These are phyloP conservation scores for Zele albiditarsus DNA, from an alignment of 2,888 invertebrate genomes.

Conservation along the genomic window DNA sequence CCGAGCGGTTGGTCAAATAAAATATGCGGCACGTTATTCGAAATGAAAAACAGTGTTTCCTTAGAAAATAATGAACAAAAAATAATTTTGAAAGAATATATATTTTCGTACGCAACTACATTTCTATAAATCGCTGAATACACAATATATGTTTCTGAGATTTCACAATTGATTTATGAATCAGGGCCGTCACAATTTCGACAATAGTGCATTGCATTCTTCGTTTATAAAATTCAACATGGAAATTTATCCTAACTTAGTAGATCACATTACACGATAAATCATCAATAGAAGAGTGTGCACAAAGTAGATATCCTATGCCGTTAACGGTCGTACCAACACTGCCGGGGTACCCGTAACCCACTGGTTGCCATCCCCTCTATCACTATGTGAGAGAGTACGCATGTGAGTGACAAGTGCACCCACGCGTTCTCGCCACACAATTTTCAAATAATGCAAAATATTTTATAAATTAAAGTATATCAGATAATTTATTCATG, in stretches of 20 bases:
- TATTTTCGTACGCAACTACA: neutral
- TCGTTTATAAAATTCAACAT: neutral
- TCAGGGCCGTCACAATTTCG: neutral
- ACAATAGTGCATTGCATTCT: neutral
- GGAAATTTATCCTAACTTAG: neutral
- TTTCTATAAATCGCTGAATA: neutral
- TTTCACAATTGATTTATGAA: neutral
- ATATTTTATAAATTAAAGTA: neutral
- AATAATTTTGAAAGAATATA: neutral
- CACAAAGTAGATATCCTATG: slow-evolving; percentile 38
- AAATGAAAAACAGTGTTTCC: neutral
- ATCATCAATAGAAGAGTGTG: neutral
- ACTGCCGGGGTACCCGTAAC: slow-evolving; percentile 57
- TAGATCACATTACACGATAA: neutral
- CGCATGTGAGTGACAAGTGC: slow-evolving; percentile 34
- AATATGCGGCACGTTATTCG: neutral
- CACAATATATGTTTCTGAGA: neutral
- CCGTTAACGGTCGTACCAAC: slow-evolving; percentile 58
- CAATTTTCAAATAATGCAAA: neutral
- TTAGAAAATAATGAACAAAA: neutral
- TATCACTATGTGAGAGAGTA: slow-evolving; percentile 17
- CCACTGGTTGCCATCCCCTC: slow-evolving; percentile 52
- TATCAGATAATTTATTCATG: neutral
- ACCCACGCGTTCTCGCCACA: slow-evolving; percentile 10
- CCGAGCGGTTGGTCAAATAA: neutral